Evolutionary conservation across 2,797 vertebrate genomes (phyloP).

Genomic region (Pseudochirops corinnae): DNA sequence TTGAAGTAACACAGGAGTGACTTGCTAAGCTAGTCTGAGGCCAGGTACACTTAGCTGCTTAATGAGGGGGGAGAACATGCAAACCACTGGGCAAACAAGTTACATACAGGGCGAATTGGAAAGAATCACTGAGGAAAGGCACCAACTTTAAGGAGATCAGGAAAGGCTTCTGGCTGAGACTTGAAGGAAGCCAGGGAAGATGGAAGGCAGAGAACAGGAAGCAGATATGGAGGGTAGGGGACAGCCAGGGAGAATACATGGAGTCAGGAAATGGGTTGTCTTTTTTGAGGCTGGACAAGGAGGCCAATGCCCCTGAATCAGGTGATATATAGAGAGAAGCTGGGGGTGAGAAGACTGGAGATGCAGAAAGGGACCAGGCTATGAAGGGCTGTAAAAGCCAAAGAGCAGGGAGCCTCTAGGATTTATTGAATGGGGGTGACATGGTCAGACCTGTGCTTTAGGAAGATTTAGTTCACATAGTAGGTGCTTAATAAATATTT

Average conservation of each 20-base stretch:
- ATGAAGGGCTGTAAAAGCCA: neutral
- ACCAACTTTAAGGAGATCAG: neutral
- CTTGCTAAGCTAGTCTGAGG: neutral
- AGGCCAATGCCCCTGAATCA: neutral
- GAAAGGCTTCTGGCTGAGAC: neutral
- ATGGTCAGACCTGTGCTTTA: no score
- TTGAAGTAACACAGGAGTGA: neutral
- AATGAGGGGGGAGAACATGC: neutral
- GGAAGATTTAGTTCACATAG: neutral
- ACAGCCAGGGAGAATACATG: neutral
- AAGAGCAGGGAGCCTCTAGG: neutral
- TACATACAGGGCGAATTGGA: neutral
- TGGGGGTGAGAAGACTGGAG: neutral
- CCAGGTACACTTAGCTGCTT: neutral
- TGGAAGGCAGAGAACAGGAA: neutral
- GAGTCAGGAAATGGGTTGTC: neutral
- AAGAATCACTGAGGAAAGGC: neutral
- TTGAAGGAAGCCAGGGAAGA: neutral
- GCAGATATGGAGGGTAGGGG: neutral
- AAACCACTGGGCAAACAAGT: neutral
- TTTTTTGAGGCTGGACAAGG: neutral
- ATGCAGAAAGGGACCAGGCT: neutral
- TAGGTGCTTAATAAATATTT: neutral
- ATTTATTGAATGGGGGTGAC: neutral
- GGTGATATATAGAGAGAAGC: neutral